Base-by-base conservation (phyloP, 2,888 invertebrate genomes). In the Ceriagrion tenellum region DNA sequence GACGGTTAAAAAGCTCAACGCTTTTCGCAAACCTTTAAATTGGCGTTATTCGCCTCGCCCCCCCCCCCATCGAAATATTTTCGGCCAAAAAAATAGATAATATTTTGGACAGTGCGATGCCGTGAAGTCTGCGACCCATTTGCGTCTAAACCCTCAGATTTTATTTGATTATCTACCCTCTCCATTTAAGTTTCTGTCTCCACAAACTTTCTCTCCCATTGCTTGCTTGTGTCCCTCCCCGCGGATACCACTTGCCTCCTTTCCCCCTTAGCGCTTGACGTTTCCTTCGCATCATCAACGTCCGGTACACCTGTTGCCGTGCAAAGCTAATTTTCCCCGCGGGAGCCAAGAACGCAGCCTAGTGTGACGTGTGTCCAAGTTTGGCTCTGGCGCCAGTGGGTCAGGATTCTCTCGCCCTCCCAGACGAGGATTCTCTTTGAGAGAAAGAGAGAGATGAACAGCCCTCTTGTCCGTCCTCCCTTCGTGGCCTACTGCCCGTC, bases 361-460 rank as follows among this genome's bases (percentile, higher is more conserved):
- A 35, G 59, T 16, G 35, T 81, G 81, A 81, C 81, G 81, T 81
- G 6, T 35, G 16, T 20, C 81, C 81, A 81, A 81, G 81, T 81
- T 81, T 81, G 81, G 81, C 81, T 26, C 30, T 35, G 81, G 81
- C 81, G 35, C 81, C 81, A 81, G 81, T 81, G 81, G 81, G 81
- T 81, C 81, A 81, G 30, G 30, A 35, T 81, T 81, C 81, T 35
- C 69, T 69, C 81, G 30, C 81, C 13, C 81, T 35, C 35, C 69
- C 69, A n/a, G 20, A 23, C n/a, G 69, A n/a, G 35, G 81, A 81
- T 35, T 35, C n/a, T 69, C 69, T n/a, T 69, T n/a, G 69, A 69
- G 69, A 26, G 3, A 69, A 12, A 47, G 59, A 59, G 12, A 59
- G 59, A 59, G 59, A 81, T 81, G 26, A 81, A 81, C 35, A 81